Conservation (phyloP, 2,113 vertebrate genomes). For the Condylura cristata region DNA sequence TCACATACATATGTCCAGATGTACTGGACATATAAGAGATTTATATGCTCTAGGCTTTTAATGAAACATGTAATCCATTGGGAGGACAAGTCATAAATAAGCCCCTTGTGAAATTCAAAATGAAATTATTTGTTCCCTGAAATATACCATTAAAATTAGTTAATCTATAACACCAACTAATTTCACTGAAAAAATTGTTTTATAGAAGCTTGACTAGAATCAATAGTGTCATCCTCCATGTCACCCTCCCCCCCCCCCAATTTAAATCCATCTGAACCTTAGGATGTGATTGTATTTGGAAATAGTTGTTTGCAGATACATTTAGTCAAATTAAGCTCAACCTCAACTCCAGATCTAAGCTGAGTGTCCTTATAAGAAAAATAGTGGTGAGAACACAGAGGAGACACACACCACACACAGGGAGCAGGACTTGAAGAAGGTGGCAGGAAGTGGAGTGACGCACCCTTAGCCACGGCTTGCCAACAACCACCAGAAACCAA, state of each 20-base stretch:
- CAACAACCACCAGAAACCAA: neutral
- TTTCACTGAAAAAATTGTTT: neutral
- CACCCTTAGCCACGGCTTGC: no score
- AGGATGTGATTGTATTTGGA: neutral
- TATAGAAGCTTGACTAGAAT: neutral
- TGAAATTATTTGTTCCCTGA: neutral
- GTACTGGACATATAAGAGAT: fast-evolving
- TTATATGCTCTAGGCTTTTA: neutral
- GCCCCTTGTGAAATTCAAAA: neutral
- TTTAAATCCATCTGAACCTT: neutral
- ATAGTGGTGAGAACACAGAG: neutral
- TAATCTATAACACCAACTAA: neutral
- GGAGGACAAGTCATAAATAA: neutral
- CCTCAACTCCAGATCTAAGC: neutral
- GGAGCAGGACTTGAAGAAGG: neutral
- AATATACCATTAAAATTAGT: neutral
- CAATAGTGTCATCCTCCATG: no score
- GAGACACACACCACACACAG: neutral
- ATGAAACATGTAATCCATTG: neutral
- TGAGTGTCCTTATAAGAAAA: neutral
- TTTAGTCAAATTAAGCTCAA: neutral
- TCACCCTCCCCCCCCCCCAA: neutral
- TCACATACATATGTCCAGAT: neutral
- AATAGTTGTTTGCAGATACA: neutral
- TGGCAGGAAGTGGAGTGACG: neutral